Evolutionary conservation across 2,888 invertebrate species (phyloP), one percentile per base, ranked within the genome.

Genomic region (Pocota personata): DNA sequence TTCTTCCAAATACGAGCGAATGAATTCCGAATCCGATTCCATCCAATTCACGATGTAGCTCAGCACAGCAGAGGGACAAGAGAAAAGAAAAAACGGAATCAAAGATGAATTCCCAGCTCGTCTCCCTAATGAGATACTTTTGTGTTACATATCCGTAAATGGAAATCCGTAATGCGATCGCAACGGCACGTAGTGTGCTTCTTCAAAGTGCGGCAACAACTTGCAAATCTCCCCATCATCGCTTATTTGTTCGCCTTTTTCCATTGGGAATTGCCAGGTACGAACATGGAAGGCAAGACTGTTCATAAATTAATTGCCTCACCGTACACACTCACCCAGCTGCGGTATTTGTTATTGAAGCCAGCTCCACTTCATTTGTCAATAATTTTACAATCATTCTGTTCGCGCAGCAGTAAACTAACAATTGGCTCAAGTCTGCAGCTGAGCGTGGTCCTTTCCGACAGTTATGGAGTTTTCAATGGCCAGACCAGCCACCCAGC

Each of bases 221-320:
- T 86, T 86, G 72, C 76, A 86, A 82, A 86, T 86, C 82, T 75
- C 55, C 32, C 32, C 27, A 52, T 60, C 60, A 5, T 30, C 24
- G 4, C 66, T 48, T 60, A 40, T 75, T 55, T 73, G 66, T 78
- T 83, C 57, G 35, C 35, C n/a, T 7, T 50, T 67, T 69, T 46
- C 67, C 43, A 75, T 40, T 82, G 37, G 37, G 50, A 66, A 46
- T 67, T 76, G 66, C 71, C 75, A 66, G 71, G 27, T 76, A 79
- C 75, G 8, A 75, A 67, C 67, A 67, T 55, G 37, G 69, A 3
- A 50, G 69, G 57, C 30, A 12, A 58, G 58, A 37, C 52, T 71
- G 80, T 72, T 80, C 71, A 86, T 86, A 86, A 86, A 86, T 86
- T 82, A 82, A 82, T 82, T 82, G 86, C 76, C 43, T 72, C 52